Conservation (phyloP, 2,888 invertebrate species). For the Drosophila diplacantha region DNA sequence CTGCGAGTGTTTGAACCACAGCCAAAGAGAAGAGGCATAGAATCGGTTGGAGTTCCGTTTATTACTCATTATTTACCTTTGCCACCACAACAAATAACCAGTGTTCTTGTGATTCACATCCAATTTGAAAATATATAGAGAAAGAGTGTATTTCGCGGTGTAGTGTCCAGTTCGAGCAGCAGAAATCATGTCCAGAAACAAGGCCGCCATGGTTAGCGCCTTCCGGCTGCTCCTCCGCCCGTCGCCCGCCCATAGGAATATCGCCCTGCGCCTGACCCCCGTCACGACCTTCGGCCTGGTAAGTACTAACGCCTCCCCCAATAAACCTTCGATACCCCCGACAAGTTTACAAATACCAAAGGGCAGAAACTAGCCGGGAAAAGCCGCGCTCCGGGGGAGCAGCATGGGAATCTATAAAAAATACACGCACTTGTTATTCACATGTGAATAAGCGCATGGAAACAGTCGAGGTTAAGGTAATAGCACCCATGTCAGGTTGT, state of each 20-base stretch:
- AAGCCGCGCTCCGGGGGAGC: constrained; percentile 53
- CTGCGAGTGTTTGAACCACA: background rate
- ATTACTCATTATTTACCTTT: constrained; percentile 21
- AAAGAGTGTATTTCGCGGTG: constrained; percentile 8
- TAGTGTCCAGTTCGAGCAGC: constrained; percentile 18
- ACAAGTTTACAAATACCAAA: constrained; percentile 30
- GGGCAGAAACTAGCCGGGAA: constrained; percentile 3
- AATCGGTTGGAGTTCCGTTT: background rate
- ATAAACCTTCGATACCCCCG: constrained; percentile 13
- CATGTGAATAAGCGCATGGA: constrained; percentile 15
- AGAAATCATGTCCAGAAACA: constrained; percentile 49
- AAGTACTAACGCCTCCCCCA: constrained; percentile 31
- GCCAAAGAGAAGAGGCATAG: background rate
- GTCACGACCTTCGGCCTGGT: constrained; percentile 62
- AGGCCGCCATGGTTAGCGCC: constrained; percentile 79
- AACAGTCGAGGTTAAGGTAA: constrained; percentile 4
- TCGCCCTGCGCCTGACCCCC: constrained; percentile 75
- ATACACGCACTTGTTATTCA: constrained; percentile 46
- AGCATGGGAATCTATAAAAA: constrained; percentile 50
- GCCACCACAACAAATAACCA: background rate
- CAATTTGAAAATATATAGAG: background rate
- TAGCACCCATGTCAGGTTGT: constrained; percentile 9
- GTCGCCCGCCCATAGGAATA: constrained; percentile 79
- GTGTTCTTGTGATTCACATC: constrained; percentile 30
- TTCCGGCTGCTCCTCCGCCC: constrained; percentile 81